Evolutionary conservation across 2,888 invertebrate genomes (phyloP).

Genomic region (Zygothrica quintamaculata): DNA sequence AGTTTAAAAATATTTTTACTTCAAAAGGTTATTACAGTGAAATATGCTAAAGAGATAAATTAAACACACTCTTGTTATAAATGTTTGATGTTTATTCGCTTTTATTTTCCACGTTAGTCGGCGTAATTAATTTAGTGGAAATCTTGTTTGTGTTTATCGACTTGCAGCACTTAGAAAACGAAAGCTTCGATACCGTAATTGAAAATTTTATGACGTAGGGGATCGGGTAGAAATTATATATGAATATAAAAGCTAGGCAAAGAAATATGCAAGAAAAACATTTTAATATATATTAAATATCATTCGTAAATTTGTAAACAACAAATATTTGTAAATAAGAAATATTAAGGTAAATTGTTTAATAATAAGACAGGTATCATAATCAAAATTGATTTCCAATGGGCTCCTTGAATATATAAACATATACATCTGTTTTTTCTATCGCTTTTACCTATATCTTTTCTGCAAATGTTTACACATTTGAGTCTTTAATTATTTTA

Average conservation of each 20-base stretch:
- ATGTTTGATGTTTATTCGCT: conserved; percentile 31
- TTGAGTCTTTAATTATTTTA: conserved; percentile 22
- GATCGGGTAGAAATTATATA: too few relatives aligned
- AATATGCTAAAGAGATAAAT: conserved; percentile 55
- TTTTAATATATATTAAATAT: too few relatives aligned
- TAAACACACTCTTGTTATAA: conserved; percentile 2
- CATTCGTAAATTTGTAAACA: too few relatives aligned
- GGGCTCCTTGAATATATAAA: too few relatives aligned
- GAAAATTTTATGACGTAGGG: too few relatives aligned
- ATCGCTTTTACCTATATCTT: conserved; percentile 12
- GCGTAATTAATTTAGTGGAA: conserved; percentile 48
- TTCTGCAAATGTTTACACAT: conserved; percentile 45
- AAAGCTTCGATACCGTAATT: conserved; percentile 66
- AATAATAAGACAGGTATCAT: conserved; percentile 49
- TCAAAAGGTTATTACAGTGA: conserved; percentile 76
- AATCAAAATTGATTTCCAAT: conserved; percentile 63
- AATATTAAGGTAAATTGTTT: conserved; percentile 52
- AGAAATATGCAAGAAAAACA: conserved; percentile 26
- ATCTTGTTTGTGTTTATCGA: conserved; percentile 41
- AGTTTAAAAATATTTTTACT: conserved; percentile 72
- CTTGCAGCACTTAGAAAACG: conserved; percentile 55
- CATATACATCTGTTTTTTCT: conserved; percentile 41
- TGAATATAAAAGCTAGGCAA: conserved; percentile 13
- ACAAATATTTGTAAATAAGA: conserved; percentile 19
- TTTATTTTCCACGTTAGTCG: conserved; percentile 50